Conservation (phyloP, 2,113 vertebrate genomes). For the Lophochroa leadbeateri region DNA sequence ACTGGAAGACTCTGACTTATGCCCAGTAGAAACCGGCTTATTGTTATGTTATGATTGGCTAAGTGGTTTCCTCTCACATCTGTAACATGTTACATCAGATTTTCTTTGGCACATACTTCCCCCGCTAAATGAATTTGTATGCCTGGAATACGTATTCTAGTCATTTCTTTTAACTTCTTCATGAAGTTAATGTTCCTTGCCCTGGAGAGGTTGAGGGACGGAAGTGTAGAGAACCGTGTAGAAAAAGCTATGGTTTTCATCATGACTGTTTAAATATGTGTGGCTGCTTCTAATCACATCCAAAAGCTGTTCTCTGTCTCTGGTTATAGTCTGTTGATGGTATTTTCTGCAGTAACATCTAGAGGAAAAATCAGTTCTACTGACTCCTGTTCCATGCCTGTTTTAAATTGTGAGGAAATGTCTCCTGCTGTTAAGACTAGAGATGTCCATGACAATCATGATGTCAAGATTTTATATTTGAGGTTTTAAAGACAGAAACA, state of each 20-base stretch:
- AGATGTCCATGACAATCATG: fast-evolving
- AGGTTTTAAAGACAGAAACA: background rate
- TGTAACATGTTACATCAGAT: slow-evolving; percentile 64
- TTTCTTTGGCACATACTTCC: slow-evolving; percentile 50
- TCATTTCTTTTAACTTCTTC: slow-evolving; percentile 22
- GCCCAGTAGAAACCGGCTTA: slow-evolving; percentile 8
- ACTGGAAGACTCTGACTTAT: background rate
- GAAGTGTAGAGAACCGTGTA: background rate
- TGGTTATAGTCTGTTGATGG: background rate
- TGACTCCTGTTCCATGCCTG: background rate
- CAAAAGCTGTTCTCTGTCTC: background rate
- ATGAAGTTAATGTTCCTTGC: background rate
- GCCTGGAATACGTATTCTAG: background rate
- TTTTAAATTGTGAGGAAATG: background rate
- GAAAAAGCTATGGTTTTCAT: background rate
- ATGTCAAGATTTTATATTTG: background rate
- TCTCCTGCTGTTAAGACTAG: background rate
- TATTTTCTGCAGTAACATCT: background rate
- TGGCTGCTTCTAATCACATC: background rate
- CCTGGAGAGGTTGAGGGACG: background rate
- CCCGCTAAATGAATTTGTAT: slow-evolving; percentile 16
- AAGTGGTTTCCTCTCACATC: slow-evolving; percentile 65
- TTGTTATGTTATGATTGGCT: slow-evolving; percentile 36
- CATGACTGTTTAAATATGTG: background rate
- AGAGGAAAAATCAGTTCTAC: background rate